A percentile compares a stretch with the other conserved stretches of the same genome.
These are phyloP conservation scores for Phragmatobia fuliginosa DNA, from an alignment of 2,888 invertebrate genomes.

Conservation along the genomic window DNA sequence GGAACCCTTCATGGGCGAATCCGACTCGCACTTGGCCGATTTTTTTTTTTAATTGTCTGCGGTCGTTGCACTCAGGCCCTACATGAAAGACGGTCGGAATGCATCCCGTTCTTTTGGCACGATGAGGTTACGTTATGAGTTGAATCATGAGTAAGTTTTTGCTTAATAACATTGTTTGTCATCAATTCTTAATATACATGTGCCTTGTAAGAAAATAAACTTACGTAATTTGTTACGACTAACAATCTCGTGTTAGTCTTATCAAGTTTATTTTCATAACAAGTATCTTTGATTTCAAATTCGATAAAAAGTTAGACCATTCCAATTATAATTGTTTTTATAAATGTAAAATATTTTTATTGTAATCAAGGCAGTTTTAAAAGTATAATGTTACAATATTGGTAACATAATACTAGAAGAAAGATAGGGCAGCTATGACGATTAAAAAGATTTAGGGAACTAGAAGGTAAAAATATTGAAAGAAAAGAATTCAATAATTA, in stretches of 20 bases:
- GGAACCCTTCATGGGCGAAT: too few relatives aligned
- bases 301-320: neutral
- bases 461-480: too few relatives aligned
- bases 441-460: too few relatives aligned
- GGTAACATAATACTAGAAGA: too few relatives aligned
- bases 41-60: constrained; percentile 68
- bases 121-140: constrained; percentile 25
- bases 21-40: too few relatives aligned
- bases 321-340: neutral
- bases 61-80: constrained; percentile 52
- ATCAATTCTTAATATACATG: constrained; percentile 32
- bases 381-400: too few relatives aligned
- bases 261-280: too few relatives aligned
- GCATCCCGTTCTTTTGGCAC: constrained; percentile 10
- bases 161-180: constrained; percentile 32
- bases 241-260: too few relatives aligned
- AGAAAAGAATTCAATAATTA: neutral
- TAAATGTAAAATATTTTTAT: too few relatives aligned
- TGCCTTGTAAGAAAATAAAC: neutral
- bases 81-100: constrained; percentile 24
- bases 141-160: constrained; percentile 22
- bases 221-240: neutral
- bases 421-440: too few relatives aligned
- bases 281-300: neutral
- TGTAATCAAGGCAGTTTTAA: too few relatives aligned